A percentile compares a stretch with the other conserved stretches of the same genome.
These are phyloP conservation scores for Lasioglossum calceatum DNA, from an alignment of 2,888 invertebrate genomes.

Conservation along the genomic window DNA sequence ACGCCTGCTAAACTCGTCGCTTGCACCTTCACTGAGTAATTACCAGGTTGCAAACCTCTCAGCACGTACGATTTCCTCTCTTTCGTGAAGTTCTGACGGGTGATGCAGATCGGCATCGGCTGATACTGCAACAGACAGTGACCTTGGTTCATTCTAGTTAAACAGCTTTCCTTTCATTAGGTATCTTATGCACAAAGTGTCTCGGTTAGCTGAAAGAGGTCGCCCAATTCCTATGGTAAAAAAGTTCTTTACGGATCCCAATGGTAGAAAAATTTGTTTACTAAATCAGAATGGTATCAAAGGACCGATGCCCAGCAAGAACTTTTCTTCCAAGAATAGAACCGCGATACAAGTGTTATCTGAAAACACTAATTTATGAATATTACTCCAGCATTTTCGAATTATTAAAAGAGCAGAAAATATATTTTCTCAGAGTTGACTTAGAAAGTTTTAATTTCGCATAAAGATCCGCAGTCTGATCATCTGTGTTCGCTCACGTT, in stretches of 20 bases:
- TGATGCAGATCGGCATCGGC: constrained; percentile 88
- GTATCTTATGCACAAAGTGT: background rate
- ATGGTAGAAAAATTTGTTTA: background rate
- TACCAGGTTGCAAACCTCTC: constrained; percentile 89
- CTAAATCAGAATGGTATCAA: background rate
- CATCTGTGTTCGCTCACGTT: constrained; percentile 85
- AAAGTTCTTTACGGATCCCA: too few relatives aligned
- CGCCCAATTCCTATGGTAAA: background rate
- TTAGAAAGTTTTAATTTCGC: background rate
- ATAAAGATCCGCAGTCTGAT: background rate
- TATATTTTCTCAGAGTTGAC: background rate
- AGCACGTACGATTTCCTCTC: constrained; percentile 85
- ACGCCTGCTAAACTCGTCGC: constrained; percentile 92
- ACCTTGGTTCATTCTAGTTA: background rate
- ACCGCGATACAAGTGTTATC: background rate
- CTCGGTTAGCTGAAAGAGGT: background rate
- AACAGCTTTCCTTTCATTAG: background rate
- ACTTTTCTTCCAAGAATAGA: background rate
- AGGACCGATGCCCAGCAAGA: background rate
- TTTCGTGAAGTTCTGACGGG: constrained; percentile 87
- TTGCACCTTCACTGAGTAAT: constrained; percentile 91
- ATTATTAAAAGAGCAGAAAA: background rate
- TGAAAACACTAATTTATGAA: background rate
- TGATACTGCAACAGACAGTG: constrained; percentile 83
- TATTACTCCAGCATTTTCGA: too few relatives aligned